Base-by-base conservation (phyloP, 1,140 invertebrate species). In the Drosophila yakuba region DNA sequence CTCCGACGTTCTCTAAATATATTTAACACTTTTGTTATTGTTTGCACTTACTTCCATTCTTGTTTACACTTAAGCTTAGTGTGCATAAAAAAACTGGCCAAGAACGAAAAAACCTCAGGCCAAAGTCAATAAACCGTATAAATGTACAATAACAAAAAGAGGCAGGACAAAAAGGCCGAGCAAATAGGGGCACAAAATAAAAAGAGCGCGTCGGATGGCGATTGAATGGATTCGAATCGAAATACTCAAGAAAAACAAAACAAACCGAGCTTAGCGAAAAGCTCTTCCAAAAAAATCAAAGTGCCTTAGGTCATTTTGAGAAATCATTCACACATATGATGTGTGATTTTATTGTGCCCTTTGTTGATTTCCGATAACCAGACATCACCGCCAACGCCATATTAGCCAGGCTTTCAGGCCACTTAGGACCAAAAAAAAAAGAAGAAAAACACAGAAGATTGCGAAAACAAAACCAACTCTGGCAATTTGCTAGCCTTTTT, bases 91-190 rank as follows among this genome's bases (percentile, higher is more conserved):
- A 83, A 79, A 82, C 54, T 38, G 51, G 51, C 55, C 47, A 50
- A 69, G 50, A 60, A 55, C 55, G 35, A 55, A 62, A 45, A 54
- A 48, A 75, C 47, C 72, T 52, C 60, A 20, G 38, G 28, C 63
- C 83, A 85, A 82, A 88, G 82, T 88, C 82, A 85, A 85, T 86
- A 85, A 85, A 85, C 81, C 68, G 62, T 47, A 80, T 68, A 81
- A 85, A 85, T 50, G 66, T 63, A 73, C 71, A 67, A 43, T 47
- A 67, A 63, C 43, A 85, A 78, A 66, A 38, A 62, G 25, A 36
- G 55, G 41, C 59, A 23, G 48, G 66, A 64, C 43, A 71, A 60
- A 60, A 51, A 51, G 35, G 41, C 17, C 32, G 25, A 41, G 48
- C 55, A 51, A 60, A 73, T 52, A 41, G 66, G 48, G 47, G 67